phyloP scores from a whole-genome alignment of 2,888 invertebrate species.

The Apotomis turbidana region DNA sequence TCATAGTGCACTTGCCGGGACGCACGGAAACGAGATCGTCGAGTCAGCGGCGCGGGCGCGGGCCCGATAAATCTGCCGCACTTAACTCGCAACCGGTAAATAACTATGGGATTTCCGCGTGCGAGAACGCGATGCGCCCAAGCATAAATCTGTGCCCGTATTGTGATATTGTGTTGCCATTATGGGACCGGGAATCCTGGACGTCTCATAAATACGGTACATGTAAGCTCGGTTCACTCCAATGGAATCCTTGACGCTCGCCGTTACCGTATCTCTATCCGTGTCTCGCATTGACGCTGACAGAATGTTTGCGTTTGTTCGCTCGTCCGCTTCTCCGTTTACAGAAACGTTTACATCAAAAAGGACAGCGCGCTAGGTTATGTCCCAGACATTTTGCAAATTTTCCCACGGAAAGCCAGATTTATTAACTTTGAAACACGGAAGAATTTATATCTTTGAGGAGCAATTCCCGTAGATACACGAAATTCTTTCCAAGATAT shows the following conservation, averaged over 20 bases:
- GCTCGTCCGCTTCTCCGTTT: conserved; percentile 22
- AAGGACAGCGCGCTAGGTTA: conserved; percentile 14
- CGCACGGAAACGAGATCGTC: conserved; percentile 79
- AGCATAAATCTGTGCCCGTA: conserved; percentile 82
- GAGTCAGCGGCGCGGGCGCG: conserved; percentile 63
- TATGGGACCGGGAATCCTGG: conserved; percentile 74
- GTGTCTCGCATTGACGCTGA: conserved; percentile 22
- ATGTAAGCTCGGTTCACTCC: conserved; percentile 59
- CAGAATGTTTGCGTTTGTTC: conserved; percentile 15
- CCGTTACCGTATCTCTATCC: conserved; percentile 57
- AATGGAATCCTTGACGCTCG: conserved; percentile 56
- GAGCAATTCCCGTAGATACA: conserved; percentile 32
- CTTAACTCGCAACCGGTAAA: conserved; percentile 83
- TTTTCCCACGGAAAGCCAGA: conserved; percentile 30
- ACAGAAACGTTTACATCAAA: conserved; percentile 25
- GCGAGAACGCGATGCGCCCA: conserved; percentile 79
- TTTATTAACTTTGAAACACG: conserved; percentile 9
- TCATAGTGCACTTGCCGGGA: conserved; percentile 57
- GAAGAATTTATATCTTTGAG: background rate
- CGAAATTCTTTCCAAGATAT: conserved; percentile 35
- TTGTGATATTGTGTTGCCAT: conserved; percentile 84
- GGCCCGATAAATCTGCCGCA: conserved; percentile 82
- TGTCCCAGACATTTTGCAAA: conserved; percentile 2
- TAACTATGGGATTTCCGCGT: conserved; percentile 84
- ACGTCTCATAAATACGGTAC: conserved; percentile 76